Evolutionary conservation across 2,113 vertebrate species (phyloP), one percentile per base, ranked within the genome.

Genomic region (Takifugu flavidus): DNA sequence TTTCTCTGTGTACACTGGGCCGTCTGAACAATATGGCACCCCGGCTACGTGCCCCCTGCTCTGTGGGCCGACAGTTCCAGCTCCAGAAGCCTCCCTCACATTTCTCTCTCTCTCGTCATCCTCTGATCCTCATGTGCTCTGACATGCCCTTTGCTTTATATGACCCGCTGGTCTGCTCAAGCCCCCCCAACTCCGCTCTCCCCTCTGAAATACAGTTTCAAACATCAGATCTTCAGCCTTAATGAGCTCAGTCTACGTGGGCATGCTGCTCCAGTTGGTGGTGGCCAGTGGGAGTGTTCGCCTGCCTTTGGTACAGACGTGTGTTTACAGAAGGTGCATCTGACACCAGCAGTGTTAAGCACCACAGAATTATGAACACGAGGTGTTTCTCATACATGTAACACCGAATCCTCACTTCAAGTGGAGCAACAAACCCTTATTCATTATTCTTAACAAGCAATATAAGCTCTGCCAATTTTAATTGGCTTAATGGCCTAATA

Each of bases 61-160:
- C 77, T 53, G 55, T 69, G 70, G 77, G 59, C 77, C 65, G 63
- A 82, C 77, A 77, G 77, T 42, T 20, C 65, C 53, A 53, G 79
- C 79, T 80, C 77, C 67, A 49, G 60, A 74, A 79, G 77, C 74
- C 72, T 55, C 72, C 52, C 59, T 62, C 80, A 79, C 86, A 71
- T 79, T 58, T 63, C 57, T 25, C 60, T 47, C 64, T 52, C 66
- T 82, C 73, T 67, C 69, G 53, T 65, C 62, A 61, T 77, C 47
- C 28, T 64, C 64, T 88, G 90, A 91, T 88, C 70, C 69, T 90
- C 64, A 91, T 88, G 57, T 69, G 58, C 70, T 49, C 62, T 87
- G 90, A 80, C 88, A 76, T 87, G 89, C 85, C 88, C 85, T 89
- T 90, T 88, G 77, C 78, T 87, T 82, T 62, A 65, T 75, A 78